Evolutionary conservation across 2,797 vertebrate species (phyloP), one percentile per base, ranked within the genome.

Genomic region (Chaunax sp.): DNA sequence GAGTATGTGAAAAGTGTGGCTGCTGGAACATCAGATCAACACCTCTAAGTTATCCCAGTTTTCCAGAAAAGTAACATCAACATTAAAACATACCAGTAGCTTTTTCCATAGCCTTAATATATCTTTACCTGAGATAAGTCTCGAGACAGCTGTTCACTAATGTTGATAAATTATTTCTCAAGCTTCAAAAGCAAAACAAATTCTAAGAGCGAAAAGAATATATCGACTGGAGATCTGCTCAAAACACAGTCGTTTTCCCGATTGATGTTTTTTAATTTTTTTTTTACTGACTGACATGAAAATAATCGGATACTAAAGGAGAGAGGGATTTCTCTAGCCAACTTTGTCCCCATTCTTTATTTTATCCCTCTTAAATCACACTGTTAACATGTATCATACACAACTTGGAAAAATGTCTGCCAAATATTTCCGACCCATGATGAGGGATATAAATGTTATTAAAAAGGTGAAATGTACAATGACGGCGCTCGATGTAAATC

Each of bases 1-100:
- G 71, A 52, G 10, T 3, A 33, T 89, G 89, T 88, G 83, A 90
- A 89, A 84, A 78, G 59, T 72, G 46, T 18, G 63, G 20, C 20
- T 11, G 16, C 61, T 35, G 30, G 12, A 14, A 50, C 22, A 41
- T 30, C 9, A 22, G 11, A 46, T 7, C 10, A n/a, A 6, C 46
- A 7, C 16, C 10, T 8, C 41, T 19, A 10, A 30, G 12, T 40
- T 28, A n/a, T 11, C 19, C 20, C 53, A 25, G 4, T 55, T 62
- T 40, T 22, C 12, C 33, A 40, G 64, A 67, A 51, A 49, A 67
- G 40, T 64, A 19, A 57, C 62, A 66, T 43, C 61, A 28, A 70
- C 59, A 46, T 68, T 38, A 66, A 78, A 69, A 46, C 56, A 53
- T 47, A 49, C 56, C 35, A 30, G 1, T 10, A 10, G 35, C 62